Percentiles rank a stretch among this genome's conserved stretches.
phyloP scores from a whole-genome alignment of 2,797 vertebrate genomes.

The Podarcis siculus region DNA sequence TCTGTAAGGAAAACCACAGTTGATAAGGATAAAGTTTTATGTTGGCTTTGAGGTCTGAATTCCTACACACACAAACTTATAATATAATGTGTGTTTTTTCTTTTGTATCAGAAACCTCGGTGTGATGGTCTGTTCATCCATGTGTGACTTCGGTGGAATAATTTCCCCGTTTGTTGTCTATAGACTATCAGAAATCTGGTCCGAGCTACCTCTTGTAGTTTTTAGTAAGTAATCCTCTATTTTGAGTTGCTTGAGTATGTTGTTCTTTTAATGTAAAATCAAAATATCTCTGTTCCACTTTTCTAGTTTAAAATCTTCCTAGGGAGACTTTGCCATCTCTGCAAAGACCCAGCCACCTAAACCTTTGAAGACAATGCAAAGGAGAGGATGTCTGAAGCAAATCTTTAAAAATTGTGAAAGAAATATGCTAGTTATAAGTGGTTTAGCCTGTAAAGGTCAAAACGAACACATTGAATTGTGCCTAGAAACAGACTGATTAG shows the following conservation, averaged over 20 bases:
- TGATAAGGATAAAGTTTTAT: neutral
- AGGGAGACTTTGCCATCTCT: neutral
- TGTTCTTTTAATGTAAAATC: neutral
- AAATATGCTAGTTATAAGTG: neutral
- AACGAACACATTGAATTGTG: neutral
- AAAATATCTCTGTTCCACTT: neutral
- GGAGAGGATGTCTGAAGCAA: neutral
- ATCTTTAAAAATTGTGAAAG: too few species aligned
- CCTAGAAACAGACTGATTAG: neutral
- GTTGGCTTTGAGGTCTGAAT: neutral
- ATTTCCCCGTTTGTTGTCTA: conserved; percentile 90
- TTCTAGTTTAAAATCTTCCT: neutral
- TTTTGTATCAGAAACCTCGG: conserved; percentile 85
- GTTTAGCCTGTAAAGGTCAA: neutral
- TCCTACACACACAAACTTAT: rapidly evolving
- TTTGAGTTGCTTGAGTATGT: rapidly evolving
- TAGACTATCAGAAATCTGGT: conserved; percentile 87
- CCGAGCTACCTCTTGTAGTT: conserved; percentile 88
- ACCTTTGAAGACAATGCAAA: neutral
- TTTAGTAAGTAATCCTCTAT: conserved; percentile 82
- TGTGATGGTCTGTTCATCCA: conserved; percentile 87
- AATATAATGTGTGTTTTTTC: neutral
- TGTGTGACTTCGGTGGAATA: conserved; percentile 91
- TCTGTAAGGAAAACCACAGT: neutral
- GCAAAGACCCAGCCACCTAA: neutral